These are phyloP conservation scores for Leucoraja ocellata DNA, from an alignment of 2,797 vertebrate species.

Conservation along the genomic window DNA sequence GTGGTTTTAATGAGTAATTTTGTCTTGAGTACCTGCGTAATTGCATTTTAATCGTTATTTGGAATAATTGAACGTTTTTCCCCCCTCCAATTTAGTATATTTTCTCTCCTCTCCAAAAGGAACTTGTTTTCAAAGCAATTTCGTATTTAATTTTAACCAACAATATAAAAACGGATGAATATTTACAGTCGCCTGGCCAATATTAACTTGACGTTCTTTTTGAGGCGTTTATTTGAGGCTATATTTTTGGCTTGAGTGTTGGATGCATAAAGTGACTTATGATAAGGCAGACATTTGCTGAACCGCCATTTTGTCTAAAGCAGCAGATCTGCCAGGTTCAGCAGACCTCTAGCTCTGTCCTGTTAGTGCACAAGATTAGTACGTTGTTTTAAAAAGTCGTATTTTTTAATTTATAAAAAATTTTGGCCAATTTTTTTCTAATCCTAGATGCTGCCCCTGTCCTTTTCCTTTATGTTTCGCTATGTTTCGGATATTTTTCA, in stretches of 20 bases:
- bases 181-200: not conserved
- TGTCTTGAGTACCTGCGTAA: not conserved
- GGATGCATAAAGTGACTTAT: slow-evolving; percentile 31
- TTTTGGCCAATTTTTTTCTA: not conserved
- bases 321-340: slow-evolving; percentile 35
- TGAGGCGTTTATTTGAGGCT: slow-evolving; percentile 19
- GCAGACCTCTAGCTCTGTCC: slow-evolving; percentile 23
- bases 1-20: not conserved
- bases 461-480: not conserved
- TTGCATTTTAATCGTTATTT: not conserved
- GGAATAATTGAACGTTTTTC: not conserved
- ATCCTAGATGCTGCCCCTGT: not conserved
- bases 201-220: slow-evolving; percentile 17
- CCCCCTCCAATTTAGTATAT: not conserved
- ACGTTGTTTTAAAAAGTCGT: not conserved
- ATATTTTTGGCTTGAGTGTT: slow-evolving; percentile 28
- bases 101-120: not conserved
- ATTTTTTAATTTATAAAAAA: slow-evolving; percentile 2
- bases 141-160: not conserved
- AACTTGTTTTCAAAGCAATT: not conserved
- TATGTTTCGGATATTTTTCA: not conserved
- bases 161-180: not conserved
- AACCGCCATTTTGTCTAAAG: slow-evolving; percentile 32
- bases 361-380: slow-evolving; percentile 8
- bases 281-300: slow-evolving; percentile 37